Conservation (phyloP, 2,113 vertebrate genomes). For the Macaca nemestrina region DNA sequence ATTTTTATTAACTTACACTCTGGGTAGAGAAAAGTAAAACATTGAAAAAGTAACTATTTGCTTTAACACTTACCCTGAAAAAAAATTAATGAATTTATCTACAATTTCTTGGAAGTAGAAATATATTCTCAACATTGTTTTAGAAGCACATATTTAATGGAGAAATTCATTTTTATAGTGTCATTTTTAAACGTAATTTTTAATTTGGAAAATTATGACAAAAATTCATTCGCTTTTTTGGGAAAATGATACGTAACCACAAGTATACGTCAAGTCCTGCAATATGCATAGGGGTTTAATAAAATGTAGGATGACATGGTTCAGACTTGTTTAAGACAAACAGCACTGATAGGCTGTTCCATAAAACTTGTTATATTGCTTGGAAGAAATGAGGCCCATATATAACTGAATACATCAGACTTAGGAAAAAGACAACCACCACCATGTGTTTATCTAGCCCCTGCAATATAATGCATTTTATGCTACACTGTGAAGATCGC, state of each 20-base stretch:
- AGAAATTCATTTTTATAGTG: not conserved
- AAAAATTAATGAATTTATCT: not conserved
- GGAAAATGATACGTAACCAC: not conserved
- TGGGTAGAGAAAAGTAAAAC: not conserved
- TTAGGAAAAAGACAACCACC: not conserved
- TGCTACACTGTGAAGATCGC: not conserved
- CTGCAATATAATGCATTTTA: not conserved
- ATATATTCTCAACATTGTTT: not conserved
- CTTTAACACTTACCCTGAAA: constrained; percentile 17
- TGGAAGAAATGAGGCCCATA: not conserved
- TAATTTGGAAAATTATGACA: not conserved
- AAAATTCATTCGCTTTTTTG: not conserved
- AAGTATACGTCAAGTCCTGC: not conserved
- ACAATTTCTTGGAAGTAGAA: not conserved
- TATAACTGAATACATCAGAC: not conserved
- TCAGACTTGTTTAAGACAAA: not conserved
- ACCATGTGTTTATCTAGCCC: not conserved
- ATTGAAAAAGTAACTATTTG: not conserved
- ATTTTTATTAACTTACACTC: not conserved
- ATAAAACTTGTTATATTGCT: not conserved
- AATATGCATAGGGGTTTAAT: not conserved
- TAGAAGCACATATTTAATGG: not conserved
- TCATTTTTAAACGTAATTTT: not conserved
- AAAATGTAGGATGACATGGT: not conserved
- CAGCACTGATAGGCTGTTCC: not conserved